Evolutionary conservation across 2,113 vertebrate species (phyloP).

Genomic region (Charina bottae): DNA sequence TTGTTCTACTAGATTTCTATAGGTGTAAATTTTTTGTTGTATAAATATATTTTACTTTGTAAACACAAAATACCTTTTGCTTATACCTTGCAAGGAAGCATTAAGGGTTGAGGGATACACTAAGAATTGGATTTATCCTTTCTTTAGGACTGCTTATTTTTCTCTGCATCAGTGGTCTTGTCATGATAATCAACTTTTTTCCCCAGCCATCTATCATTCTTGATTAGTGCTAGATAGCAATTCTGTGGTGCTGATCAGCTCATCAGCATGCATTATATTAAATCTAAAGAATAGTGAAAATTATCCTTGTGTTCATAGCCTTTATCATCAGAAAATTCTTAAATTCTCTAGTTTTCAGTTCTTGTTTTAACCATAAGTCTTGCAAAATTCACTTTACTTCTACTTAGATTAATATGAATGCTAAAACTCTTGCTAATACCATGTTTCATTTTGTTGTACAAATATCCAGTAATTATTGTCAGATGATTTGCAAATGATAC

Average conservation of each 20-base stretch:
- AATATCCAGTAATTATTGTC: slow-evolving; percentile 61
- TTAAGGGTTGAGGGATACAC: slow-evolving; percentile 64
- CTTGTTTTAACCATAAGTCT: slow-evolving; percentile 57
- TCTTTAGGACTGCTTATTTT: slow-evolving; percentile 76
- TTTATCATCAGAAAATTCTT: slow-evolving; percentile 67
- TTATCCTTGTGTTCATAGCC: slow-evolving; percentile 65
- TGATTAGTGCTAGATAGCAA: slow-evolving; percentile 76
- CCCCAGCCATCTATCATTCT: slow-evolving; percentile 80
- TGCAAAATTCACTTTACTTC: slow-evolving; percentile 42
- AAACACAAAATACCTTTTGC: slow-evolving; percentile 56
- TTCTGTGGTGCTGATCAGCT: slow-evolving; percentile 80
- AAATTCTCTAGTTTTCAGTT: slow-evolving; percentile 58
- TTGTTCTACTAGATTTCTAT: slow-evolving; percentile 14
- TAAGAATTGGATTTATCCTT: slow-evolving; percentile 72
- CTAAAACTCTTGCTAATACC: slow-evolving; percentile 36
- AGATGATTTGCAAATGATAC: slow-evolving; percentile 56
- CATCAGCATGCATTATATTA: slow-evolving; percentile 78
- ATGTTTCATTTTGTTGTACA: slow-evolving; percentile 45
- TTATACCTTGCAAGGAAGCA: slow-evolving; percentile 59
- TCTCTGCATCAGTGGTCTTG: slow-evolving; percentile 76
- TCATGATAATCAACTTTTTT: slow-evolving; percentile 82
- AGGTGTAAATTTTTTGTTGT: slow-evolving; percentile 25
- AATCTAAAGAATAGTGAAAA: slow-evolving; percentile 76
- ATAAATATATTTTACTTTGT: slow-evolving; percentile 51
- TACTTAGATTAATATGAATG: slow-evolving; percentile 39